Evolutionary conservation across 2,888 invertebrate genomes (phyloP), one percentile per base, ranked within the genome.

Genomic region (Melolontha melolontha): DNA sequence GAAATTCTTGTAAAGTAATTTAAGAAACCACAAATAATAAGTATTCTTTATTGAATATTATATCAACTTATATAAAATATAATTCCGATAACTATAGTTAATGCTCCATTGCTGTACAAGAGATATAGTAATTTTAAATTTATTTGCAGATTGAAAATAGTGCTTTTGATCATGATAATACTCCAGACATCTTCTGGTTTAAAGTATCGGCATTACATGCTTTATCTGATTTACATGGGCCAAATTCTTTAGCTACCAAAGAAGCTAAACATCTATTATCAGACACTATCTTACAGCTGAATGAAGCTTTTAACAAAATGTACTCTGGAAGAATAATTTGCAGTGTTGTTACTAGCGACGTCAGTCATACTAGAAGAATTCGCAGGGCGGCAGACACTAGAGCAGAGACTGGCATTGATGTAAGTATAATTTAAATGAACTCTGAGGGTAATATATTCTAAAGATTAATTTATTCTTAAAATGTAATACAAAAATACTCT

Each of bases 151-250:
- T 87, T 5, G 77, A 83, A 62, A 78, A 82, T 64, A 86, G 86
- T 47, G 84, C 79, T 0, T 79, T 88, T 6, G 80, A 81, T 54
- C 81, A 85, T 54, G 89, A 91, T 77, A 85, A 87, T 66, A 81
- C 86, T 55, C 85, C 90, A 55, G 90, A 91, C 79, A 85, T 90
- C 74, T 90, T 86, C 79, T 89, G 90, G 89, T 85, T 92, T 74
- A 87, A 89, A 69, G 84, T 74, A 12, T 34, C 57, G 0, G 91
- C 72, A 8, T 84, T 92, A 17, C 89, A 89, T 76, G 85, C 88
- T 8, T 80, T 92, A 16, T 85, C 87, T 12, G 90, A 91, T 77
- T 83, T 84, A 65, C 88, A 92, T 79, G 91, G 91, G 5, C 86
- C 87, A 54, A 88, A 89, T 77, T 90, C 92, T 0, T 83, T 86